phyloP scores from a whole-genome alignment of 2,113 vertebrate species.

The Bagarius yarrelli region DNA sequence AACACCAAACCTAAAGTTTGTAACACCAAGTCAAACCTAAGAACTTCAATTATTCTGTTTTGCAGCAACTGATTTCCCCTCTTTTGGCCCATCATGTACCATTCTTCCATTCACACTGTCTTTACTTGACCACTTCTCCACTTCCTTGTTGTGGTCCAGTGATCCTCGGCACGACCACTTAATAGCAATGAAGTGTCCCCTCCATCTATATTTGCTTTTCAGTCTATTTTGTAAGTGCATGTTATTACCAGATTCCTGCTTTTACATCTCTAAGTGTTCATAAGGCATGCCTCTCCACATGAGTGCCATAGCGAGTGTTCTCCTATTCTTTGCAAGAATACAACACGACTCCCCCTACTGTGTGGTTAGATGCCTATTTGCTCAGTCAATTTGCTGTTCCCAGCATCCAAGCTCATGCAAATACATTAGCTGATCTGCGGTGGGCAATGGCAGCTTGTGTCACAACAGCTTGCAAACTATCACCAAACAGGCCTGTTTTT shows the following conservation, averaged over 20 bases:
- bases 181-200: constrained; percentile 41
- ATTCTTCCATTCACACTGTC: constrained; percentile 25
- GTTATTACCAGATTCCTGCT: constrained; percentile 55
- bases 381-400: constrained; percentile 75
- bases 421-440: constrained; percentile 66
- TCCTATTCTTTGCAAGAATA: constrained; percentile 68
- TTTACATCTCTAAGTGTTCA: constrained; percentile 58
- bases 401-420: constrained; percentile 73
- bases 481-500: constrained; percentile 35
- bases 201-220: constrained; percentile 55
- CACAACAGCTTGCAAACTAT: constrained; percentile 53
- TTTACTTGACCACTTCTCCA: constrained; percentile 43
- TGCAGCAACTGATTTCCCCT: background rate
- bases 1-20: background rate
- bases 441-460: constrained; percentile 52
- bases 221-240: constrained; percentile 56
- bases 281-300: constrained; percentile 64
- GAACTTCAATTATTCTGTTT: background rate
- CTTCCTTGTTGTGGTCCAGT: constrained; percentile 30
- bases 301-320: constrained; percentile 57
- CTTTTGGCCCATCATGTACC: constrained; percentile 11
- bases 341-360: constrained; percentile 71
- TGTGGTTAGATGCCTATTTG: constrained; percentile 75
- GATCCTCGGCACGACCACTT: constrained; percentile 36
- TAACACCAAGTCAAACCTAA: background rate